These are phyloP conservation scores for Limosa lapponica DNA, from an alignment of 2,797 vertebrate genomes.

Conservation along the genomic window DNA sequence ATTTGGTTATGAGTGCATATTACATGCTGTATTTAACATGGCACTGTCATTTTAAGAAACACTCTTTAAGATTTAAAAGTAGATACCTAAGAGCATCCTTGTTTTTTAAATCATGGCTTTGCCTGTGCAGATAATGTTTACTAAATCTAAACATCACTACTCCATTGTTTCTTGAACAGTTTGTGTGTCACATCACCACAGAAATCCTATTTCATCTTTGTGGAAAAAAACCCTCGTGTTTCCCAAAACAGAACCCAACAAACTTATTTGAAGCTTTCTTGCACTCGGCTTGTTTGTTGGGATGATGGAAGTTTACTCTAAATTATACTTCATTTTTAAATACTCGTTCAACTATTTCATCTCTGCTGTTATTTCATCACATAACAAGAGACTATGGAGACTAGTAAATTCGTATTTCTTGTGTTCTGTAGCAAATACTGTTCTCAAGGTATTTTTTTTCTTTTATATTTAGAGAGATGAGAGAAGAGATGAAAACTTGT, in stretches of 20 bases:
- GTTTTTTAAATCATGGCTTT: conserved; percentile 41
- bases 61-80: not conserved
- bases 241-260: not conserved
- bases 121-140: conserved; percentile 42
- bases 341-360: not conserved
- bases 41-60: conserved; percentile 48
- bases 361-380: not conserved
- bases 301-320: conserved; percentile 20
- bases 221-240: not conserved
- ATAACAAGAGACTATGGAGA: not conserved
- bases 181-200: conserved; percentile 13
- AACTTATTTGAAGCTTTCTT: not conserved
- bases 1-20: conserved; percentile 67
- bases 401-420: conserved; percentile 25
- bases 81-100: not conserved
- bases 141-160: conserved; percentile 44
- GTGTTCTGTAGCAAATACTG: conserved; percentile 14
- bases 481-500: not conserved
- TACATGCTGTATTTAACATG: conserved; percentile 41
- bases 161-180: conserved; percentile 17
- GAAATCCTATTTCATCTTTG: not conserved
- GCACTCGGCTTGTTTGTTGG: conserved; percentile 1
- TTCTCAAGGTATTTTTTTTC: conserved; percentile 23
- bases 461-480: not conserved
- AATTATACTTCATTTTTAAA: not conserved